Conservation (phyloP, 2,113 vertebrate genomes). For the Brachypteracias leptosomus region DNA sequence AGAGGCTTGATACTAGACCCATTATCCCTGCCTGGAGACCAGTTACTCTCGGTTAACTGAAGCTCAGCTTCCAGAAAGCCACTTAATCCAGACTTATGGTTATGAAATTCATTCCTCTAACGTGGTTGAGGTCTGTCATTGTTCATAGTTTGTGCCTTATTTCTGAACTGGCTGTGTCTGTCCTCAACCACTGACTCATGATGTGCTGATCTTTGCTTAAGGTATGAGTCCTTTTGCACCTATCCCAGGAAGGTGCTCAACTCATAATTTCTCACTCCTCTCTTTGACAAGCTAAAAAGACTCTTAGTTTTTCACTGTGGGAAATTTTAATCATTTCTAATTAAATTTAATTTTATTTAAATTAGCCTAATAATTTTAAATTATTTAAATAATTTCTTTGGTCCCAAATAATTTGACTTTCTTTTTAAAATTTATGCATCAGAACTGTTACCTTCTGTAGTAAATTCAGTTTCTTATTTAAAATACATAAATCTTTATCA, state of each 20-base stretch:
- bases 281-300: not conserved
- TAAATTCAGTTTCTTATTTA: not conserved
- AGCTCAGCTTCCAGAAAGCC: not conserved
- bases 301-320: not conserved
- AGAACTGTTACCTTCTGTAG: not conserved
- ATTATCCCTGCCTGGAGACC: not conserved
- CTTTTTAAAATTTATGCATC: not conserved
- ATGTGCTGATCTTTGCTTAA: not conserved
- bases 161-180: not conserved
- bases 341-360: not conserved
- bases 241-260: not conserved
- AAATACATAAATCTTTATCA: not conserved
- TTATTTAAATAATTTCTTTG: not conserved
- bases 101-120: not conserved
- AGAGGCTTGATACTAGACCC: not conserved
- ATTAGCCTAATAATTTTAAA: not conserved
- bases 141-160: not conserved
- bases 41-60: not conserved
- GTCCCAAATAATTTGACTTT: not conserved
- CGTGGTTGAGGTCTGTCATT: not conserved
- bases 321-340: not conserved
- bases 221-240: not conserved
- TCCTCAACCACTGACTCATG: not conserved
- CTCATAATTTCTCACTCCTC: not conserved
- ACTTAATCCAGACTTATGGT: not conserved